Conservation (phyloP, 1,140 invertebrate species). For the Mylabris phalerata region DNA sequence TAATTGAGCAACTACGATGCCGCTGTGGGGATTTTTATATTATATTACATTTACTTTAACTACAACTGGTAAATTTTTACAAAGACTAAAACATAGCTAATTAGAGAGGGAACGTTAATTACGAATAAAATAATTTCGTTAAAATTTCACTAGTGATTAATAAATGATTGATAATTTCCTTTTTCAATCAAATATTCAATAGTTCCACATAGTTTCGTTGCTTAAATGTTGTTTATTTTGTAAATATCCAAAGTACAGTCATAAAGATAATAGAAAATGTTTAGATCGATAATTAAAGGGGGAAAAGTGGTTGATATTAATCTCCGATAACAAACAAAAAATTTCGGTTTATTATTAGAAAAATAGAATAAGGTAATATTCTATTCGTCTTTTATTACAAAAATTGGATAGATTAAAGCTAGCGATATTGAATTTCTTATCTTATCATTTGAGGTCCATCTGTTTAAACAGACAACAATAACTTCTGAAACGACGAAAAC, state of each 20-base stretch:
- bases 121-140: slow-evolving; percentile 18
- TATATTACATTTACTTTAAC: slow-evolving; percentile 12
- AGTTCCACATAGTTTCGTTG: too few relatives aligned
- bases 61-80: slow-evolving; percentile 14
- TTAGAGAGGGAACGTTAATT: slow-evolving; percentile 17
- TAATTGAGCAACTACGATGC: slow-evolving; percentile 46
- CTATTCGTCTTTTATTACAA: slow-evolving; percentile 18
- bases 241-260: too few relatives aligned
- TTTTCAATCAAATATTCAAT: too few relatives aligned
- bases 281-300: too few relatives aligned
- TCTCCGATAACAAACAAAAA: too few relatives aligned
- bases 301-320: too few relatives aligned
- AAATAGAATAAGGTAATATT: slow-evolving; percentile 9
- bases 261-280: too few relatives aligned
- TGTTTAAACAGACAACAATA: slow-evolving; percentile 19
- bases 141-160: not conserved
- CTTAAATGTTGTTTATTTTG: too few relatives aligned
- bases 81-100: slow-evolving; percentile 17
- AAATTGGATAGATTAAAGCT: slow-evolving; percentile 19
- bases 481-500: not conserved
- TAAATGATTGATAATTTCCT: too few relatives aligned
- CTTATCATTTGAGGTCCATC: slow-evolving; percentile 18
- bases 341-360: too few relatives aligned
- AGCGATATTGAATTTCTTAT: slow-evolving; percentile 19
- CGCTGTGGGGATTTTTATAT: slow-evolving; percentile 21